These are phyloP conservation scores for Microplitis deprimator DNA, from an alignment of 2,888 invertebrate genomes.

Conservation along the genomic window DNA sequence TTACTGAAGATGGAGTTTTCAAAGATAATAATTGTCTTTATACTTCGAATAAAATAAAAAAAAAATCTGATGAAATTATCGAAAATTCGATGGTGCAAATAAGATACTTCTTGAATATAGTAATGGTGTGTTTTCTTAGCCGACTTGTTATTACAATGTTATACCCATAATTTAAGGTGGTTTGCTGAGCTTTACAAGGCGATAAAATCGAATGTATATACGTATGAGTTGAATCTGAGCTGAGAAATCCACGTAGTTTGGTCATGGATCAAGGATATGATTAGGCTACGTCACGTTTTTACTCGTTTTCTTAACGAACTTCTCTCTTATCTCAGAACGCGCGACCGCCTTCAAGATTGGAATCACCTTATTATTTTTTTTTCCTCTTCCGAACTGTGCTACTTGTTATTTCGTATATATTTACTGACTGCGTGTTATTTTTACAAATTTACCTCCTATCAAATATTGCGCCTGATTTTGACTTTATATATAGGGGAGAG, in stretches of 20 bases:
- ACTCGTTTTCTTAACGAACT: conserved; percentile 39
- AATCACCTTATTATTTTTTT: conserved; percentile 37
- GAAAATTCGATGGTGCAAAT: conserved; percentile 11
- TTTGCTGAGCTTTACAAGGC: not conserved
- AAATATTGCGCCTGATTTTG: not conserved
- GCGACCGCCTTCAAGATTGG: conserved; percentile 33
- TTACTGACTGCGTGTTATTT: conserved; percentile 7
- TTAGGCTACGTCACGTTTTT: conserved; percentile 41
- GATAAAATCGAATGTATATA: conserved; percentile 17
- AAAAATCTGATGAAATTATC: not conserved
- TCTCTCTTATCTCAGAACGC: conserved; percentile 22
- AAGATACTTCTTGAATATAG: not conserved
- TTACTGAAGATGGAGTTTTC: not conserved
- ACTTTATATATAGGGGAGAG: not conserved
- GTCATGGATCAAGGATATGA: conserved; percentile 34
- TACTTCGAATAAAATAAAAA: not conserved
- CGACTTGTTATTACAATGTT: conserved; percentile 33
- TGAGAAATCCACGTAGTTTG: conserved; percentile 28
- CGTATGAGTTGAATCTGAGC: conserved; percentile 3
- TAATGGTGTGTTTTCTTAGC: not conserved
- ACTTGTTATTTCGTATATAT: conserved; percentile 6
- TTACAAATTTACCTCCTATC: not conserved
- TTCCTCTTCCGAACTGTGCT: conserved; percentile 2
- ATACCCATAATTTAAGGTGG: conserved; percentile 20
- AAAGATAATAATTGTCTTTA: not conserved